Conservation (phyloP, 1,140 invertebrate species). For the Bombus difficillimus region DNA sequence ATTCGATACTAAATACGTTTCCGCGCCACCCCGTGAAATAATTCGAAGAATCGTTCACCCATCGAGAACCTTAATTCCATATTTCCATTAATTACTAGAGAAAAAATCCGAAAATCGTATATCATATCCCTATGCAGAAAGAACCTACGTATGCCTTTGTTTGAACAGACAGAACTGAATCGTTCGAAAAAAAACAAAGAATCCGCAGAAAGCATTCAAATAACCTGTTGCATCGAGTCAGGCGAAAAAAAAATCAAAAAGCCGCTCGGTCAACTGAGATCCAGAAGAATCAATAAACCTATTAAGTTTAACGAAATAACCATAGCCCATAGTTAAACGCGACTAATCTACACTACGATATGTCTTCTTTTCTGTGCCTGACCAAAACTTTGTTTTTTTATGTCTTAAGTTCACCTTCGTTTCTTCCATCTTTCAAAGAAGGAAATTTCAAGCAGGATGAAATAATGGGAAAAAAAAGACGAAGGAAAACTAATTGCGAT, state of each 20-base stretch:
- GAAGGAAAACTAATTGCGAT: no score
- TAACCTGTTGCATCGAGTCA: constrained; percentile 24
- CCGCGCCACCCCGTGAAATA: no score
- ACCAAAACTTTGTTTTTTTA: neutral
- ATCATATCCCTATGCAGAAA: neutral
- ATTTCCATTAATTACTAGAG: neutral
- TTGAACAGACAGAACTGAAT: neutral
- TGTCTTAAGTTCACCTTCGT: neutral
- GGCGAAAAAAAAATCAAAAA: constrained; percentile 8
- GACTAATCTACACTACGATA: neutral
- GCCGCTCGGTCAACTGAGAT: neutral
- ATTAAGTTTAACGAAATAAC: neutral
- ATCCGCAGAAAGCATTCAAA: constrained; percentile 18
- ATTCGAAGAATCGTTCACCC: neutral
- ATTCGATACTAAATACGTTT: constrained; percentile 3
- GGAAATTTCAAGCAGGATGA: neutral
- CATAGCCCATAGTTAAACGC: neutral
- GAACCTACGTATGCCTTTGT: neutral
- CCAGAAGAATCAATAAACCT: neutral
- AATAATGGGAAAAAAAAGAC: neutral
- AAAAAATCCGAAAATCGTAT: neutral
- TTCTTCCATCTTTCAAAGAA: neutral
- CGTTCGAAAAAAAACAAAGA: neutral
- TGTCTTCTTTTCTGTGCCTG: neutral
- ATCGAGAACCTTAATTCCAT: neutral